These are phyloP conservation scores for Oreochromis mossambicus DNA, from an alignment of 2,797 vertebrate genomes.

Conservation along the genomic window DNA sequence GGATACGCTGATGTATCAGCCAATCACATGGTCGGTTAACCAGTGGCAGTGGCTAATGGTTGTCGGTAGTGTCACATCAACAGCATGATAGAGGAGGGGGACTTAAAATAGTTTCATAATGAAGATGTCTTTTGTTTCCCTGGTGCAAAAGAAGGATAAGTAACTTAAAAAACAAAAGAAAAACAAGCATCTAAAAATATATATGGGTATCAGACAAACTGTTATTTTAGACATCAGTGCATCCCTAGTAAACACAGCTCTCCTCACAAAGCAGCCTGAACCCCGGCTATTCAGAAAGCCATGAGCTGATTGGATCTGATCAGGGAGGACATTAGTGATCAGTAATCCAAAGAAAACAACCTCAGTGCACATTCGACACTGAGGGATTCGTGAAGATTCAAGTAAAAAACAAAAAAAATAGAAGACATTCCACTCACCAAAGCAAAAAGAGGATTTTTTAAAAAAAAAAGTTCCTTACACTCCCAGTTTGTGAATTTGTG, in stretches of 20 bases:
- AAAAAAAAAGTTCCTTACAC: neutral
- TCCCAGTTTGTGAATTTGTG: slow-evolving; percentile 40
- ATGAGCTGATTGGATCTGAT: slow-evolving; percentile 33
- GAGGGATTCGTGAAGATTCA: slow-evolving; percentile 53
- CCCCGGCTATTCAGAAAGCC: slow-evolving; percentile 30
- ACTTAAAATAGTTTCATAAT: neutral
- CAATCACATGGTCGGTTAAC: neutral
- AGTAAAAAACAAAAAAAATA: slow-evolving; percentile 46
- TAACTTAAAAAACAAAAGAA: neutral
- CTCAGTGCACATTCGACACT: slow-evolving; percentile 24
- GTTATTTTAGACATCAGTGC: neutral
- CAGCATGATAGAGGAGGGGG: neutral
- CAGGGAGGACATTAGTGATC: slow-evolving; percentile 18
- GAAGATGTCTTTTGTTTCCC: neutral
- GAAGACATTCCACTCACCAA: slow-evolving; percentile 46
- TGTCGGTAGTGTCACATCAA: neutral
- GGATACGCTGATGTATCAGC: neutral
- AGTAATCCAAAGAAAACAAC: slow-evolving; percentile 11
- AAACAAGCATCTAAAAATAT: neutral
- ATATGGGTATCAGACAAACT: neutral
- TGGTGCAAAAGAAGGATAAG: neutral
- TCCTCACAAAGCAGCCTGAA: slow-evolving; percentile 39
- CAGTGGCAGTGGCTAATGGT: neutral
- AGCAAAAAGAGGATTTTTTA: neutral
- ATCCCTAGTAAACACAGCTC: slow-evolving; percentile 20